A percentile compares a stretch with the other conserved stretches of the same genome.
These are phyloP conservation scores for Phycodurus eques DNA, from an alignment of 2,113 vertebrate genomes.

Conservation along the genomic window DNA sequence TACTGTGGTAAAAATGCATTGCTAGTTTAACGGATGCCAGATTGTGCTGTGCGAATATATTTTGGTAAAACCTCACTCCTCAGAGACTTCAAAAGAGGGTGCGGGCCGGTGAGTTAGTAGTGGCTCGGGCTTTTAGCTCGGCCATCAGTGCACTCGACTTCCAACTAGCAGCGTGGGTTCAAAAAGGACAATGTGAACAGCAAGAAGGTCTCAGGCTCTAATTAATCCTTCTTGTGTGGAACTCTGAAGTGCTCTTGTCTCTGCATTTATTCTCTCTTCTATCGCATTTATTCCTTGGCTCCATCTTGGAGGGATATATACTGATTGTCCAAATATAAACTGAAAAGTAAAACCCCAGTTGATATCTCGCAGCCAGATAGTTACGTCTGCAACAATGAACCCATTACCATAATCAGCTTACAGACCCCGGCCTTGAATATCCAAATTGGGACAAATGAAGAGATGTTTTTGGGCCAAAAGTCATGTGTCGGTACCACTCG, in stretches of 20 bases:
- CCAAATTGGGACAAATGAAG: constrained; percentile 50
- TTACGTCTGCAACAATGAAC: background rate
- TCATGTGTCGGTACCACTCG: constrained; percentile 51
- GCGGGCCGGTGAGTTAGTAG: no score
- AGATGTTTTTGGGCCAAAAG: constrained; percentile 37
- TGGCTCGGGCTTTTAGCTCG: no score
- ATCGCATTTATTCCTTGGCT: background rate
- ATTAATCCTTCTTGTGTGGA: background rate
- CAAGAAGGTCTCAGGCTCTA: background rate
- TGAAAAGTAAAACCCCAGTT: background rate
- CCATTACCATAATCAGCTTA: background rate
- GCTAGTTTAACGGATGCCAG: background rate
- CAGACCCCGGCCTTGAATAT: constrained; percentile 26
- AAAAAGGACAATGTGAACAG: background rate
- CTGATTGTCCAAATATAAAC: background rate
- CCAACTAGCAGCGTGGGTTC: no score
- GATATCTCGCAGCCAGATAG: background rate
- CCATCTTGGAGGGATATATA: background rate
- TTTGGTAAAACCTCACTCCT: no score
- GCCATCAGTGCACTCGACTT: no score
- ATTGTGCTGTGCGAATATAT: no score
- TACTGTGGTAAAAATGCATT: background rate
- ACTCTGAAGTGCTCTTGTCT: background rate
- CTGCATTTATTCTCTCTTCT: background rate
- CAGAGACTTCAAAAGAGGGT: no score